Evolutionary conservation across 2,113 vertebrate genomes (phyloP).

Genomic region (Holacanthus passer): DNA sequence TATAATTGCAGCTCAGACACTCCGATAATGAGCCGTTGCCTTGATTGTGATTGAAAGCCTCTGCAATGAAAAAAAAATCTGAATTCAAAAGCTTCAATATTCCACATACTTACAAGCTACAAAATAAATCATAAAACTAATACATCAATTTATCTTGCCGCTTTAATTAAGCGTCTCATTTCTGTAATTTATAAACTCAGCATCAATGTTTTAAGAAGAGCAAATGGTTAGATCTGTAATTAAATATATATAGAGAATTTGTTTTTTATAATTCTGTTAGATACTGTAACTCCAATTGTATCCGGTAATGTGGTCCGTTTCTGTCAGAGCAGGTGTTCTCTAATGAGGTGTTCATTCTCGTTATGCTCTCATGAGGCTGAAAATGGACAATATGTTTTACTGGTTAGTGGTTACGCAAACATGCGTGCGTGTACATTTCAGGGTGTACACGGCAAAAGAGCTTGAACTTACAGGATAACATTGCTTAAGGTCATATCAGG

Average conservation of each 20-base stretch:
- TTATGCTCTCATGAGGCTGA: not conserved
- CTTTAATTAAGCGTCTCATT: not conserved
- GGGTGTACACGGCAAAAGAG: conserved; percentile 7
- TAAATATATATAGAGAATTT: not conserved
- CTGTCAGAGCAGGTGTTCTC: not conserved
- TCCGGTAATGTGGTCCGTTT: not conserved
- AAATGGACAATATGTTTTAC: not conserved
- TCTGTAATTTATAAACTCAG: conserved; percentile 1
- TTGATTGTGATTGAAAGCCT: not conserved
- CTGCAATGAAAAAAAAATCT: not conserved
- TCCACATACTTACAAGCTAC: not conserved
- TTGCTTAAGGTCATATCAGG: conserved; percentile 53
- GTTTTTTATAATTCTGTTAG: not conserved
- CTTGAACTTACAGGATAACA: conserved; percentile 32
- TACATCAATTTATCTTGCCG: not conserved
- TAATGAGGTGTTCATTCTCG: too few relatives aligned
- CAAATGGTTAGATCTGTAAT: not conserved
- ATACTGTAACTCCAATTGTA: not conserved
- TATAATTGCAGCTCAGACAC: not conserved
- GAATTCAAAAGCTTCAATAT: not conserved
- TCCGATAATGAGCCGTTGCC: not conserved
- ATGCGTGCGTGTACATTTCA: conserved; percentile 15
- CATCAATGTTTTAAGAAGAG: conserved; percentile 12
- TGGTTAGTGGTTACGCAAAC: conserved; percentile 20
- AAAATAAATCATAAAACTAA: conserved; percentile 6